Evolutionary conservation across 1,140 invertebrate genomes (phyloP), one percentile per base, ranked within the genome.

Genomic region (Schlechtendalia chinensis): DNA sequence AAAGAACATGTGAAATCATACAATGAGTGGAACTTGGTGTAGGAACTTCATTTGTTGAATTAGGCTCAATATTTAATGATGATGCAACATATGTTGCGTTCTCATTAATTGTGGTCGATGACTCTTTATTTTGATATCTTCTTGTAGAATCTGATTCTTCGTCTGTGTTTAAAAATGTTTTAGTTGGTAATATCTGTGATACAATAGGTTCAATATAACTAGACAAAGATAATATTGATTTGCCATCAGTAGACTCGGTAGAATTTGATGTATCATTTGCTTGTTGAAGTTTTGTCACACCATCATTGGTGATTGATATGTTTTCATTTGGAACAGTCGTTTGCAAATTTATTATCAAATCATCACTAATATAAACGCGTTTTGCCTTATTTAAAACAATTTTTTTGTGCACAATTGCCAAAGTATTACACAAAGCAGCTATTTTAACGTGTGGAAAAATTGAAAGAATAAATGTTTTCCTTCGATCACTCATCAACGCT

Each of bases 401-500:
- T 85, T 91, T 91, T 71, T 89, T 89, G 82, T 91, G 89, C 58
- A 88, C 88, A 58, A 90, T 88, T 5, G 90, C 91, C 27, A 92
- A 84, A 54, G 90, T 87, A 84, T 93, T 93, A 85, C 93, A 95
- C 59, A 94, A 86, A n/a, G 92, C 92, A 16, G 91, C 89, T 72
- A 94, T 85, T 84, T 92, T 92, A 82, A 90, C 90, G 4, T 87
- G 83, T 22, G 77, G 47, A 45, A 82, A 80, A 22, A 80, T 39
- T 5, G 75, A 79, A 14, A 61, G 54, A 5, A 79, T 61, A 79
- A 79, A 79, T 12, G 45, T 63, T 24, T 47, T 59, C 2, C 75
- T 45, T 50, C 10, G 39, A 61, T 79, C 39, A 47, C 75, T 59
- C 12, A 47, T 79, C 11, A 79, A 79, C 2, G 22, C 11, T 0